A percentile compares a stretch with the other conserved stretches of the same genome.
Conservation (phyloP, 2,888 invertebrate species). For the Drosophila siamana region DNA sequence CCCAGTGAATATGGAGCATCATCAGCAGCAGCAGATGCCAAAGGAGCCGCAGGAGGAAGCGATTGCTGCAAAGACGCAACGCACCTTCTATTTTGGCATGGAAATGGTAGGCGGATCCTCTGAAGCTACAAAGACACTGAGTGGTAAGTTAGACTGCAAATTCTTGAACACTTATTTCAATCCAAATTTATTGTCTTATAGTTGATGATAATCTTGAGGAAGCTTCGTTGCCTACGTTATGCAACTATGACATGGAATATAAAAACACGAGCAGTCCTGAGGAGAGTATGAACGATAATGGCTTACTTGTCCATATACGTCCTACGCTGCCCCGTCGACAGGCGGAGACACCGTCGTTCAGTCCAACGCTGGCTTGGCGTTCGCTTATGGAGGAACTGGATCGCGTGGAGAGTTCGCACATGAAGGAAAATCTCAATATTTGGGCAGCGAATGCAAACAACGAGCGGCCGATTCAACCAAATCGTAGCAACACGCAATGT, state of each 20-base stretch:
- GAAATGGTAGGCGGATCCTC: slow-evolving; percentile 86
- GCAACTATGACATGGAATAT: slow-evolving; percentile 88
- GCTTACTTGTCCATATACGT: slow-evolving; percentile 90
- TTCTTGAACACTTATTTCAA: background rate
- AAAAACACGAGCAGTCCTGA: slow-evolving; percentile 79
- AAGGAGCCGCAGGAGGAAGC: slow-evolving; percentile 28
- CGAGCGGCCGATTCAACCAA: slow-evolving; percentile 57
- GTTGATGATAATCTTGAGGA: slow-evolving; percentile 26
- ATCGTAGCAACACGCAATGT: slow-evolving; percentile 29
- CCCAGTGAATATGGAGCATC: slow-evolving; percentile 2
- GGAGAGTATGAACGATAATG: slow-evolving; percentile 86
- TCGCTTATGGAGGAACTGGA: slow-evolving; percentile 86
- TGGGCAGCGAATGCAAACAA: slow-evolving; percentile 1
- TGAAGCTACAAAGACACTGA: background rate
- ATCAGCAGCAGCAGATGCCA: background rate
- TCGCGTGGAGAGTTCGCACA: slow-evolving; percentile 29
- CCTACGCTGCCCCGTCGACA: slow-evolving; percentile 93
- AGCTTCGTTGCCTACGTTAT: slow-evolving; percentile 71
- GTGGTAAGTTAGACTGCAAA: slow-evolving; percentile 16
- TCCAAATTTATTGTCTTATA: background rate
- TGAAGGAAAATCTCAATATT: slow-evolving; percentile 18
- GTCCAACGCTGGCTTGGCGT: slow-evolving; percentile 93
- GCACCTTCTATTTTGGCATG: slow-evolving; percentile 93
- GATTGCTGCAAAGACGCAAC: slow-evolving; percentile 79
- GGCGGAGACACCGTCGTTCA: slow-evolving; percentile 91